Conservation (phyloP, 2,113 vertebrate species). For the Fulmarus glacialis region DNA sequence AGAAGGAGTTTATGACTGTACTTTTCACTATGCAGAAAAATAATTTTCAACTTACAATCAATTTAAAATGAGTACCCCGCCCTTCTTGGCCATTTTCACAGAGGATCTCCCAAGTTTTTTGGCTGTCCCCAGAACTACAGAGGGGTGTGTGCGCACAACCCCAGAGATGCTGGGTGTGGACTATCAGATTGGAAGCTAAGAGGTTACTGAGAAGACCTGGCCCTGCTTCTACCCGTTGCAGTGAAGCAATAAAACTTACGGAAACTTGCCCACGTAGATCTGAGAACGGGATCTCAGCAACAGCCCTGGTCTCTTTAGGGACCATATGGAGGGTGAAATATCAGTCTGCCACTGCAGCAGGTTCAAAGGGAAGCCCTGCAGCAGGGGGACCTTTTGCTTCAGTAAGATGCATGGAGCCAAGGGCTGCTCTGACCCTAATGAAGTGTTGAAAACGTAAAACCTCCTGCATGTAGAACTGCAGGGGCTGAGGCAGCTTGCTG, state of each 20-base stretch:
- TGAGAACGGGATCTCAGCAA: neutral
- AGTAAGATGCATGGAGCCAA: neutral
- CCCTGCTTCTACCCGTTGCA: neutral
- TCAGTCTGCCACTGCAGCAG: neutral
- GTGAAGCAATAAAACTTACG: neutral
- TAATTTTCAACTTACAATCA: slow-evolving; percentile 22
- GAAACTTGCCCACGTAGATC: neutral
- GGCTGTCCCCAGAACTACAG: neutral
- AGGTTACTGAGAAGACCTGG: neutral
- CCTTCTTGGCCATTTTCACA: slow-evolving; percentile 26
- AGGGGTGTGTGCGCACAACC: slow-evolving; percentile 10
- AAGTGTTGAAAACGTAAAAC: neutral
- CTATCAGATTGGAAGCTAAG: neutral
- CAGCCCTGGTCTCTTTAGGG: neutral
- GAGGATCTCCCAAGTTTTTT: slow-evolving; percentile 52
- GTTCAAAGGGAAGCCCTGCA: neutral
- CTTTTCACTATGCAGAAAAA: slow-evolving; percentile 42
- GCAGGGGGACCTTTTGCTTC: neutral
- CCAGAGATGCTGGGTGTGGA: slow-evolving; percentile 49
- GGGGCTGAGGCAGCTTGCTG: neutral
- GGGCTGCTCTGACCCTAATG: neutral
- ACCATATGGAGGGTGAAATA: neutral
- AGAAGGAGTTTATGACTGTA: slow-evolving; percentile 16
- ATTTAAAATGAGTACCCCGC: slow-evolving; percentile 7
- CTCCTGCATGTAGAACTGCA: neutral